These are phyloP conservation scores for Mycogona germanica DNA, from an alignment of 2,888 invertebrate species.

Conservation along the genomic window DNA sequence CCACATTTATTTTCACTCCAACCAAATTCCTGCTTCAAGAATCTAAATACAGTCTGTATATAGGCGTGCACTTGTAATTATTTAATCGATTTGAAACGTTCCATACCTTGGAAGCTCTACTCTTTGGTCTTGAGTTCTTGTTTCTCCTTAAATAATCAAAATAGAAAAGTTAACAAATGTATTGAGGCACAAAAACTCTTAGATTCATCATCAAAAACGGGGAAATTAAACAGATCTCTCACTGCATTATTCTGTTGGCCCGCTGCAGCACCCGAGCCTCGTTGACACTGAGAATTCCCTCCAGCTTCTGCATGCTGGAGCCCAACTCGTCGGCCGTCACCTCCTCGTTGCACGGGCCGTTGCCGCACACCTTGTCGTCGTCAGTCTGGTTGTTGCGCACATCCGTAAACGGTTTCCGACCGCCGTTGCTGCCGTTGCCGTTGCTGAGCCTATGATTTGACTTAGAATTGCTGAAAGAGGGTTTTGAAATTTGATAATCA, in stretches of 20 bases:
- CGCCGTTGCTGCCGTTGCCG: neutral
- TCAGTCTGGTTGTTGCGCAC: slow-evolving; percentile 5
- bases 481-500: no score
- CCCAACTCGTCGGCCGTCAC: neutral
- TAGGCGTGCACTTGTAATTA: neutral
- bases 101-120: slow-evolving; percentile 54
- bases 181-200: neutral
- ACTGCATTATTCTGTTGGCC: slow-evolving; percentile 27
- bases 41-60: neutral
- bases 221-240: slow-evolving; percentile 4
- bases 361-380: neutral
- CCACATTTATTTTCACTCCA: no score
- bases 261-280: slow-evolving; percentile 30
- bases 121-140: slow-evolving; percentile 72
- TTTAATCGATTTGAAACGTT: neutral
- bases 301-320: slow-evolving; percentile 12
- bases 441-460: neutral
- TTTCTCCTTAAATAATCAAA: slow-evolving; percentile 56
- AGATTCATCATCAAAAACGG: neutral
- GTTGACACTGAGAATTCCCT: slow-evolving; percentile 19
- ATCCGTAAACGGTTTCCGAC: slow-evolving; percentile 9
- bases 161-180: neutral
- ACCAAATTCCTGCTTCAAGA: no score
- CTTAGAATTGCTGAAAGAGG: neutral
- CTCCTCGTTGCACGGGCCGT: slow-evolving; percentile 10